Percentiles rank a stretch among this genome's conserved stretches.
Evolutionary conservation across 2,888 invertebrate genomes (phyloP).

Genomic region (Acronicta psi): DNA sequence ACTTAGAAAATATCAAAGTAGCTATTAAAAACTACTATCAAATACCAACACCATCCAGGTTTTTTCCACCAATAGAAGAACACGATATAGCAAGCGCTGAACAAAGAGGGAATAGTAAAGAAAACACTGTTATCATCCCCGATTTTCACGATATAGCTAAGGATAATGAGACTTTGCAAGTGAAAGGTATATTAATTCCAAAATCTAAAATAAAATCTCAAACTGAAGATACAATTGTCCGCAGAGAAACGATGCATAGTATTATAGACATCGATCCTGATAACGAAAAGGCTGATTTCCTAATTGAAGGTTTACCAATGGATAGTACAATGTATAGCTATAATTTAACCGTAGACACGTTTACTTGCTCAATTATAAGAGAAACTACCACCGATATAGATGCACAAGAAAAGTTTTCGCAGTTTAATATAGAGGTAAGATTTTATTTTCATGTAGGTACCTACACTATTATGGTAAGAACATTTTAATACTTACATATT

Average conservation of each 20-base stretch:
- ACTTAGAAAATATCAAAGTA: conserved; percentile 50
- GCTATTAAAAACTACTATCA: conserved; percentile 61
- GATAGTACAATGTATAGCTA: conserved; percentile 59
- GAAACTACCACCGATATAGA: conserved; percentile 70
- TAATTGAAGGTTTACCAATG: conserved; percentile 65
- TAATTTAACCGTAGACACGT: conserved; percentile 59
- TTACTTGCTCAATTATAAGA: conserved; percentile 63
- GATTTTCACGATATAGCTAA: conserved; percentile 29
- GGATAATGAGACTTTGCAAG: conserved; percentile 53
- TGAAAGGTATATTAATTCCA: conserved; percentile 63
- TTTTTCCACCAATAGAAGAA: conserved; percentile 69
- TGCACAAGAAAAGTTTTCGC: conserved; percentile 69
- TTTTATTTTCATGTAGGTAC: background rate
- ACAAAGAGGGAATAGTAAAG: conserved; percentile 54
- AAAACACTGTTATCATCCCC: conserved; percentile 63
- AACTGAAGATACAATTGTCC: conserved; percentile 4
- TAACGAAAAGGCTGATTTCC: conserved; percentile 68
- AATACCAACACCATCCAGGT: conserved; percentile 65
- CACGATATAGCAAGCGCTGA: conserved; percentile 59
- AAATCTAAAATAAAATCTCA: conserved; percentile 24
- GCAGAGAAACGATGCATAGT: conserved; percentile 31
- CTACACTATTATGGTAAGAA: too few relatives aligned
- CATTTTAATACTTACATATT: too few relatives aligned
- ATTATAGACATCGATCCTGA: conserved; percentile 53
- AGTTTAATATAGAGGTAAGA: conserved; percentile 78